phyloP scores from a whole-genome alignment of 2,888 invertebrate genomes.

The Tachina fera region DNA sequence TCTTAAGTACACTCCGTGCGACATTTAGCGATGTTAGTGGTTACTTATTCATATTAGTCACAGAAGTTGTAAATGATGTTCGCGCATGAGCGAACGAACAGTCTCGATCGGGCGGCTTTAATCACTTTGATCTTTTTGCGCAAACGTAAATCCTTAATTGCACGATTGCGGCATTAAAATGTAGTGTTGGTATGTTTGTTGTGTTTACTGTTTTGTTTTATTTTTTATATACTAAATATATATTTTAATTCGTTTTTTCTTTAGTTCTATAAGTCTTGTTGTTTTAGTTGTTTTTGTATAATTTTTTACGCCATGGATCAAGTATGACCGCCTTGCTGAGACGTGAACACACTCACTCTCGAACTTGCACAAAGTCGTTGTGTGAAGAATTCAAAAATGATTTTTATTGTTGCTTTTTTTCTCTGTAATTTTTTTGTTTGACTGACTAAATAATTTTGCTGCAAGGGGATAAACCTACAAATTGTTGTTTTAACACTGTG shows the following conservation, averaged over 20 bases:
- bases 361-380: slow-evolving; percentile 36
- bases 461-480: slow-evolving; percentile 50
- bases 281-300: slow-evolving; percentile 44
- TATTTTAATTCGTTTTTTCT: slow-evolving; percentile 32
- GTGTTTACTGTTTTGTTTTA: slow-evolving; percentile 63
- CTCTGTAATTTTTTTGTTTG: background rate
- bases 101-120: slow-evolving; percentile 73
- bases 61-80: slow-evolving; percentile 47
- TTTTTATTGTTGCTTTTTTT: slow-evolving; percentile 31
- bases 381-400: slow-evolving; percentile 54
- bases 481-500: slow-evolving; percentile 60
- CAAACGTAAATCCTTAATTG: slow-evolving; percentile 79
- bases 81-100: slow-evolving; percentile 60
- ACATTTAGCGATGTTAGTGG: slow-evolving; percentile 29
- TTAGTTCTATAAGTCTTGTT: slow-evolving; percentile 23
- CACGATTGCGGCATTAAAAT: slow-evolving; percentile 77
- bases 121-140: slow-evolving; percentile 80
- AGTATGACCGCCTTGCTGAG: slow-evolving; percentile 49
- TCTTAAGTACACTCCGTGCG: slow-evolving; percentile 1
- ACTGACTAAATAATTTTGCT: slow-evolving; percentile 64
- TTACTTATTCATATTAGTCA: slow-evolving; percentile 27
- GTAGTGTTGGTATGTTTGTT: slow-evolving; percentile 68
- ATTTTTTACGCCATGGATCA: slow-evolving; percentile 63
- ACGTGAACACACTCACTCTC: slow-evolving; percentile 9
- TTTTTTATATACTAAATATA: slow-evolving; percentile 52